Percentiles rank a stretch among this genome's conserved stretches.
phyloP scores from a whole-genome alignment of 2,888 invertebrate genomes.

The Diplolepis rosae region DNA sequence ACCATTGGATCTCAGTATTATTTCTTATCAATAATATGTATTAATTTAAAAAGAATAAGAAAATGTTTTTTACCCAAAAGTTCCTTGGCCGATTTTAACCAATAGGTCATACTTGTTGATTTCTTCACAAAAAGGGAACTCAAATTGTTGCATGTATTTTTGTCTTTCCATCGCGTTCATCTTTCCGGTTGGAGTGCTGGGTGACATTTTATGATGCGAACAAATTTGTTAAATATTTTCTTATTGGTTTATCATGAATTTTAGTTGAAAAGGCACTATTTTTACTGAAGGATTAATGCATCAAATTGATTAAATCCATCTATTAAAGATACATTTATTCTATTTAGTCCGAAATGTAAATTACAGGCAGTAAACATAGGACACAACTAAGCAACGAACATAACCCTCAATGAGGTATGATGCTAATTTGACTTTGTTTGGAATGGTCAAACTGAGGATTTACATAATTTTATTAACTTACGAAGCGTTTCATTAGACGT shows the following conservation, averaged over 20 bases:
- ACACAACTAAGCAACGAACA: too few relatives aligned
- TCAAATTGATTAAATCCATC: not conserved
- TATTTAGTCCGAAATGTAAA: too few relatives aligned
- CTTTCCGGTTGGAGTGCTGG: not conserved
- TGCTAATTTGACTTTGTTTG: too few relatives aligned
- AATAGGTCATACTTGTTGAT: constrained; percentile 96
- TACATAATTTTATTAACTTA: too few relatives aligned
- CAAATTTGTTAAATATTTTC: not conserved
- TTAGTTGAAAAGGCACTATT: not conserved
- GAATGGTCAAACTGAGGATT: too few relatives aligned
- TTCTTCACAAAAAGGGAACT: constrained; percentile 92
- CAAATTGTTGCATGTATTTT: constrained; percentile 85
- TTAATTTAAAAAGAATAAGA: not conserved
- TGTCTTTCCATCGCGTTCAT: constrained; percentile 75
- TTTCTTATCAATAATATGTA: too few relatives aligned
- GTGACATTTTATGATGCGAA: not conserved
- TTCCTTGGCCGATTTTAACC: constrained; percentile 99
- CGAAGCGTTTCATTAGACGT: too few relatives aligned
- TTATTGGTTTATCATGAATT: not conserved
- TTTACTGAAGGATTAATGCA: not conserved
- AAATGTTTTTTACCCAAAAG: constrained; percentile 85
- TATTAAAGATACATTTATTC: too few relatives aligned
- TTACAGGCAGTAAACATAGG: too few relatives aligned
- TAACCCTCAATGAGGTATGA: too few relatives aligned
- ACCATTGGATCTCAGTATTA: too few relatives aligned